Base-by-base conservation (phyloP, 2,888 invertebrate genomes). In the Himalopsyche tibetana region DNA sequence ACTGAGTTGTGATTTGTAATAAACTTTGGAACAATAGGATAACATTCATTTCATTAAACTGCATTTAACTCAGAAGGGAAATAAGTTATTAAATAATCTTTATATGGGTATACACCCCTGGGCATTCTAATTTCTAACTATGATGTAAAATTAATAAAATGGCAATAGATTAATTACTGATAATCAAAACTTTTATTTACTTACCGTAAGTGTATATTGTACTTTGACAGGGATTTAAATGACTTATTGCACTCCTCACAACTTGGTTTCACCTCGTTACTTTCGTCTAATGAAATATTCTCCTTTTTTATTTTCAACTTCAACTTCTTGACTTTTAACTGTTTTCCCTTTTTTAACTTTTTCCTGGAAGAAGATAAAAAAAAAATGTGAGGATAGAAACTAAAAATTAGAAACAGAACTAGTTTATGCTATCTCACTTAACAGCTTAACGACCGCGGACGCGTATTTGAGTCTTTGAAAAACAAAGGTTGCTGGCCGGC, bases 191-290 rank as follows among this genome's bases (percentile, higher is more conserved):
- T 4, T 15, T 51, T 4, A 51, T 51, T 55, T 19, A 42, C 83
- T 82, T 55, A 87, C 86, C 84, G 79, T 11, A 85, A 69, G 69
- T 88, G 86, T 38, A 85, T 55, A 3, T 82, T 85, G 69, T 85
- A 87, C 84, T 85, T 86, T 55, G 79, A 80, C 51, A 45, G 51
- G 17, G 36, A 84, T 55, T 85, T 84, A 45, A 69, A 87, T 12
- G 55, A 51, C 38, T 85, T 87, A 36, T 85, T 82, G 80, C 88
- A 88, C 45, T 88, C 84, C 5, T n/a, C 28, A 56, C 83, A 88
- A 19, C 82, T 55, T 40, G 28, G 55, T 51, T 40, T 82, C 82
- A 63, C 63, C 8, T 63, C 55, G 17, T 80, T 63, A 8, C 19
- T 63, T 63, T 63, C 63, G 28, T 63, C 63, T 6, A 63, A 63